phyloP scores from a whole-genome alignment of 2,113 vertebrate species.

The Hiodon alosoides region DNA sequence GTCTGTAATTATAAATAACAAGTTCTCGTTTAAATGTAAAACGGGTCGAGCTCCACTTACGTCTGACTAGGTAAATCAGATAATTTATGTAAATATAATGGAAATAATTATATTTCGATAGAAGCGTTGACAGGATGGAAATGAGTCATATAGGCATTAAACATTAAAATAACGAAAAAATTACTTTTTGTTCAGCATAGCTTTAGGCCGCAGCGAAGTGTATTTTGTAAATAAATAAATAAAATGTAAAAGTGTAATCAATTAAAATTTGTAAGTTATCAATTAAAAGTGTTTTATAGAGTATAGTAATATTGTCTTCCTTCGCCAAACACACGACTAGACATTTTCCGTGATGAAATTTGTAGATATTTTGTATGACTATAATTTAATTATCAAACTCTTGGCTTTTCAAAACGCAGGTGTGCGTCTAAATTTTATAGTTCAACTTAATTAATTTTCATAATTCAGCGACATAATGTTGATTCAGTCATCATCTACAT shows the following conservation, averaged over 20 bases:
- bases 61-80: slow-evolving; percentile 30
- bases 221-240: no score
- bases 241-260: slow-evolving; percentile 54
- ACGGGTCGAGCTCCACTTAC: slow-evolving; percentile 16
- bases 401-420: slow-evolving; percentile 43
- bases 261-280: no score
- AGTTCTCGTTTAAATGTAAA: slow-evolving; percentile 4
- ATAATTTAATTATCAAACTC: slow-evolving; percentile 22
- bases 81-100: slow-evolving; percentile 28
- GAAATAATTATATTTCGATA: slow-evolving; percentile 9
- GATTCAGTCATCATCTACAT: slow-evolving; percentile 59
- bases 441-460: slow-evolving; percentile 37
- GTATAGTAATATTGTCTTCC: slow-evolving; percentile 37
- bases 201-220: no score
- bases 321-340: slow-evolving; percentile 40
- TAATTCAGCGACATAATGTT: not conserved
- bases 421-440: slow-evolving; percentile 42
- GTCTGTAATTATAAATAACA: not conserved
- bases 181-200: no score
- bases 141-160: slow-evolving; percentile 39
- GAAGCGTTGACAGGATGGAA: slow-evolving; percentile 29
- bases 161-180: slow-evolving; percentile 21
- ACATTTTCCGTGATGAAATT: slow-evolving; percentile 45
- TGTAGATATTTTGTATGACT: slow-evolving; percentile 61
- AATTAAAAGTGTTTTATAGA: slow-evolving; percentile 58